These are phyloP conservation scores for Drosophila dunni DNA, from an alignment of 1,140 invertebrate genomes.

Conservation along the genomic window DNA sequence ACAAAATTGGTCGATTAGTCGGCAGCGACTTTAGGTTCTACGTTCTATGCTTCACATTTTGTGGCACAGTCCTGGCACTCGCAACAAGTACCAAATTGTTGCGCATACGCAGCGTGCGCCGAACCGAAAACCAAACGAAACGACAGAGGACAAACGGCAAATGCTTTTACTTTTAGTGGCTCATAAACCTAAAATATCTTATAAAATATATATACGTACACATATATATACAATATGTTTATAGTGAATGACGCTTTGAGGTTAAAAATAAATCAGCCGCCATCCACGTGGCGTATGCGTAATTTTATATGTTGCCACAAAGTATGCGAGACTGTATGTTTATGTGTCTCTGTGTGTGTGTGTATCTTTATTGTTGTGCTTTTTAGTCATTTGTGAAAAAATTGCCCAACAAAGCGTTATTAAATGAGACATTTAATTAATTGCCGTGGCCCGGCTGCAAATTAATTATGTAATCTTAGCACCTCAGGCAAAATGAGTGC, in stretches of 20 bases:
- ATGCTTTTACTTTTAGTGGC: constrained; percentile 66
- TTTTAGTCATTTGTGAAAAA: constrained; percentile 80
- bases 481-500: constrained; percentile 63
- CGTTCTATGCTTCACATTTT: constrained; percentile 4
- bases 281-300: constrained; percentile 66
- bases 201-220: constrained; percentile 10
- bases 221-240: constrained; percentile 46
- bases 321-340: constrained; percentile 18
- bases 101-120: constrained; percentile 67
- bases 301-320: constrained; percentile 20
- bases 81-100: constrained; percentile 65
- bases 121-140: constrained; percentile 1
- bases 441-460: constrained; percentile 66
- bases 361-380: constrained; percentile 48
- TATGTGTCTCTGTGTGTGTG: constrained; percentile 7
- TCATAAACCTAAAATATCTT: constrained; percentile 71
- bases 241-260: constrained; percentile 76
- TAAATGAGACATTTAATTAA: constrained; percentile 83
- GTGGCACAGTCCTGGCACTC: constrained; percentile 16
- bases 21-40: constrained; percentile 5
- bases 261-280: constrained; percentile 77
- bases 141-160: constrained; percentile 17
- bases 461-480: constrained; percentile 83
- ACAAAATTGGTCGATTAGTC: constrained; percentile 71
- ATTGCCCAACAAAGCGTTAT: constrained; percentile 81